Base-by-base conservation (phyloP, 2,797 vertebrate genomes). In the Holocentrus rufus region DNA sequence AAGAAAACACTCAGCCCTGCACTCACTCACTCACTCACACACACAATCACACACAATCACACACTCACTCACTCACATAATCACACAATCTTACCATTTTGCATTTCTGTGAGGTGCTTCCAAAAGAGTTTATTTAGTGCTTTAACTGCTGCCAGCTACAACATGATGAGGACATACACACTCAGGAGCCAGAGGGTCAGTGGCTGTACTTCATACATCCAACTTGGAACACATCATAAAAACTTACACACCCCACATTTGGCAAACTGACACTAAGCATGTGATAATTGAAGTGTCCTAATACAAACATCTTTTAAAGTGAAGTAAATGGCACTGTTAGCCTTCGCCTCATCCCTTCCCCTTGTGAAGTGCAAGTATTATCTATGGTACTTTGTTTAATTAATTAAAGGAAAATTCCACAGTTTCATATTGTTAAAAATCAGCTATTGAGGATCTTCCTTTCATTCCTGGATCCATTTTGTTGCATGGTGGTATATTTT, bases 1-100 rank as follows among this genome's bases (percentile, higher is more conserved):
- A 95, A 95, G 95, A 93, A 66, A 53, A 60, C 20, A 5, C 59
- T 1, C 49, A 27, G 20, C 4, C 25, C 2, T 27, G 31, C 20
- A 5, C 60, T 1, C 49, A 30, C 22, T 1, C 23, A 25, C 36
- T 5, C 53, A 52, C 44, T 25, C 52, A 44, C 54, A 5, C 55
- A 9, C 25, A 34, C 31, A 34, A 1, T 6, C 53, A 52, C 44
- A 49, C 52, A 52, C 62, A 14, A 46, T 8, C 25, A 14, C 30
- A 39, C 42, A 65, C 39, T 17, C 42, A 46, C 42, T 17, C 42
- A 44, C 15, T 5, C 15, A 44, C 15, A 42, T 11, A 55, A 53
- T n/a, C 46, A 60, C 47, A 15, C 46, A 13, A 14, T 17, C 46
- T 17, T 17, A 17, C 17, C 46, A 20, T 20, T 50, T 50, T 20